Evolutionary conservation across 37 sponge, comb jelly and placozoan genomes (phyloP), one percentile per base, ranked within the genome.

Genomic region (Hexactinellida sp.): DNA sequence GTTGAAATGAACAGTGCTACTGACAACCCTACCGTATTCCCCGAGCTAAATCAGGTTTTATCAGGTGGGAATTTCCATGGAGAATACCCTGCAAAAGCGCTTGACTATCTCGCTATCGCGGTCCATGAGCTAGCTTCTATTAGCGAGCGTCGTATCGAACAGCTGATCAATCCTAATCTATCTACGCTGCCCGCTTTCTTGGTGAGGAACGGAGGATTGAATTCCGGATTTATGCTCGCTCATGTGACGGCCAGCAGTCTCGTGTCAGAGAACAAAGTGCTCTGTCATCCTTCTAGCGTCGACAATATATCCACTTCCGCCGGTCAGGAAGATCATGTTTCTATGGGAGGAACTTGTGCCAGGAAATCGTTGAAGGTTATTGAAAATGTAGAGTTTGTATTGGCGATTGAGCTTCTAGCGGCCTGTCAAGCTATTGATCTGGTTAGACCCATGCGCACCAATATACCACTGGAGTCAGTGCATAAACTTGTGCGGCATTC

Each of bases 21-120:
- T 28, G 98, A 97, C 82, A 97, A 97, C 84, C 98, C 98, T 13
- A 89, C 92, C 84, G 92, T 96, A 36, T 39, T 96, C 28, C 83
- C 89, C 21, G 86, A 89, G 3, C 54, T 90, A 37, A 76, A 83
- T 36, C 91, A 89, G 83, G 87, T 91, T 41, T 89, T 97, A 21
- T 93, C 92, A 35, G 94, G 94, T 55, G 99, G 99, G 0, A 95
- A 97, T 84, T 97, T 97, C 90, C 99, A 97, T 83, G 99, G 99
- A 36, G 95, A 97, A 55, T 97, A 97, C 85, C 99, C 99, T 30
- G 99, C 99, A 25, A 97, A 97, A 91, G 94, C 88, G 0, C 63
- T 97, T 87, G 99, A 97, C 88, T 97, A 95, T 36, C 91, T 97
- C 36, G 94, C 95, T 36, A 97, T 97, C 36, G 95, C 89, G 13